phyloP scores from a whole-genome alignment of 2,113 vertebrate genomes.

The Herpailurus yagouaroundi region DNA sequence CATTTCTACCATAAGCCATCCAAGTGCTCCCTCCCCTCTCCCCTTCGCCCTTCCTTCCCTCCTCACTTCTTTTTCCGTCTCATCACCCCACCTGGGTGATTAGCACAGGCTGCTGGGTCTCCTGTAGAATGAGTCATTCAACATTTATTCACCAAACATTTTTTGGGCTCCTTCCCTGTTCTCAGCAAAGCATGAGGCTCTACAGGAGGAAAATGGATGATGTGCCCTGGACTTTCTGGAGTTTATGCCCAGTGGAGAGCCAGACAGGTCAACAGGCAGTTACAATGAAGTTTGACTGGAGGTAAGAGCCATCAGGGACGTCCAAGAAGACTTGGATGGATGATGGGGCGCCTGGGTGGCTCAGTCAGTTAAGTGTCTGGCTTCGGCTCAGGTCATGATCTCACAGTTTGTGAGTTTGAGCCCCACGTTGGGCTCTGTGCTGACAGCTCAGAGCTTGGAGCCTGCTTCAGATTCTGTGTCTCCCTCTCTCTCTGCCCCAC shows the following conservation, averaged over 20 bases:
- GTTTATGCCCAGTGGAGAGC: not conserved
- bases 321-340: not conserved
- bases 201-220: not conserved
- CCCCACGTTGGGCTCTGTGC: too few species aligned
- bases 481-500: too few species aligned
- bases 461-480: too few species aligned
- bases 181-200: not conserved
- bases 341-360: not conserved
- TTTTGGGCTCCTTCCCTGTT: not conserved
- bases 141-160: not conserved
- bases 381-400: too few species aligned
- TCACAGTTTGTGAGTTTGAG: too few species aligned
- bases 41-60: not conserved
- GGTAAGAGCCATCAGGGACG: not conserved
- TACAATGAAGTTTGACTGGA: not conserved
- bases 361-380: too few species aligned
- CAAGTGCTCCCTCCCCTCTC: not conserved
- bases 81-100: not conserved
- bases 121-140: not conserved
- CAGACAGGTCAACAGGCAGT: not conserved
- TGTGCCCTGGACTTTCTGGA: rapidly evolving
- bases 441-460: too few species aligned
- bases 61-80: not conserved
- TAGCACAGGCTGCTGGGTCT: not conserved
- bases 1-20: not conserved